Conservation (phyloP, 2,113 vertebrate species). For the Sciurus niger region DNA sequence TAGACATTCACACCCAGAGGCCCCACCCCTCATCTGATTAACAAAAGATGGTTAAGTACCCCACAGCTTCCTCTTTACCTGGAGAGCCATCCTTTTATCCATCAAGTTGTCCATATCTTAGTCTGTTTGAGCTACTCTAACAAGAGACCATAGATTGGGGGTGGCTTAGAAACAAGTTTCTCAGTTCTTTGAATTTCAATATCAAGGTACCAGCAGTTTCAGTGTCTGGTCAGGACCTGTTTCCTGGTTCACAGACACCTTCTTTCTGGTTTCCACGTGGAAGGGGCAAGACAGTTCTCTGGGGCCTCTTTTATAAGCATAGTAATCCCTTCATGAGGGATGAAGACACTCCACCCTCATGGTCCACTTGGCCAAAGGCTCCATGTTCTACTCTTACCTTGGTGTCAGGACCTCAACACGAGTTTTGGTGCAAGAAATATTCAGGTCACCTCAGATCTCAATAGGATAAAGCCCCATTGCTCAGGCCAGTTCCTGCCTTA, state of each 20-base stretch:
- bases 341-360: background rate
- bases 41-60: background rate
- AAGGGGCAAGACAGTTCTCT: background rate
- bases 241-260: background rate
- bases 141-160: background rate
- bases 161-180: background rate
- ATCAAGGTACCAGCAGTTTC: background rate
- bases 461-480: background rate
- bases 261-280: rapidly evolving
- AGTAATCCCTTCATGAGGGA: no score
- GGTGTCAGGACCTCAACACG: background rate
- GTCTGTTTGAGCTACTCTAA: background rate
- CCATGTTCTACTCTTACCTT: background rate
- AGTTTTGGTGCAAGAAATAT: background rate
- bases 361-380: no score
- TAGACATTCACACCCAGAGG: background rate
- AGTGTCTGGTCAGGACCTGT: background rate
- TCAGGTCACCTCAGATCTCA: background rate
- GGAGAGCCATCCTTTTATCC: background rate
- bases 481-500: background rate
- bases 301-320: background rate
- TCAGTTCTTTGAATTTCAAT: background rate
- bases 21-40: rapidly evolving
- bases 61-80: background rate
- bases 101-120: background rate